phyloP scores from a whole-genome alignment of 2,888 invertebrate genomes.

The Blastobasis lacticolella region DNA sequence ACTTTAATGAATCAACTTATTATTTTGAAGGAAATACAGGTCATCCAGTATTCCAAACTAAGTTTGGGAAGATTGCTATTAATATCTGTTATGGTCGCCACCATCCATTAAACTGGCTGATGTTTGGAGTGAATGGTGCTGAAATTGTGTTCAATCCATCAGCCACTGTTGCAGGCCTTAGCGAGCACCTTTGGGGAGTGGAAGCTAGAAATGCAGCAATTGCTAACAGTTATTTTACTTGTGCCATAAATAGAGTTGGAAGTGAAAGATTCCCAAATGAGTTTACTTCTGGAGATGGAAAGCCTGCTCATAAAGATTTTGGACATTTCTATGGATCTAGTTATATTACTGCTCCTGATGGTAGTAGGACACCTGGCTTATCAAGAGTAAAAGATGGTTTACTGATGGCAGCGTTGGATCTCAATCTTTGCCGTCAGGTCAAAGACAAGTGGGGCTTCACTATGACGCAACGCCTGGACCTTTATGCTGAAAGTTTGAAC shows the following conservation, averaged over 20 bases:
- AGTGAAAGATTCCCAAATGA: conserved; percentile 84
- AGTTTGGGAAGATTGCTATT: conserved; percentile 91
- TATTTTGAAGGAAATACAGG: conserved; percentile 97
- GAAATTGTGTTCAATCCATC: conserved; percentile 99
- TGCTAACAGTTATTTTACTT: conserved; percentile 96
- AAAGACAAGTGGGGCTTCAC: conserved; percentile 97
- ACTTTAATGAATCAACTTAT: conserved; percentile 99
- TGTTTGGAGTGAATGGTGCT: conserved; percentile 98
- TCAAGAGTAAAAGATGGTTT: conserved; percentile 89
- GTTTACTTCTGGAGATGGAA: conserved; percentile 75
- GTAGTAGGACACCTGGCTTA: conserved; percentile 89
- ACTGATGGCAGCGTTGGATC: conserved; percentile 90
- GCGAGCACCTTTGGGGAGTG: conserved; percentile 96
- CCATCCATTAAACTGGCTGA: conserved; percentile 98
- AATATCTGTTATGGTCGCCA: conserved; percentile 99
- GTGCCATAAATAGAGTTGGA: conserved; percentile 95
- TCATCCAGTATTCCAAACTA: conserved; percentile 94
- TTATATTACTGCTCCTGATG: conserved; percentile 96
- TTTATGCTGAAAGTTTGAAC: conserved; percentile 87
- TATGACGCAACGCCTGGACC: conserved; percentile 94
- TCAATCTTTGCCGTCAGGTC: conserved; percentile 95
- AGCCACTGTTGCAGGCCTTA: conserved; percentile 88
- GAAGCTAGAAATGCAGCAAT: conserved; percentile 98
- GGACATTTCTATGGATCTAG: conserved; percentile 98
- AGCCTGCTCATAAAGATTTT: conserved; percentile 88